These are phyloP conservation scores for Ceyx melanurus DNA, from an alignment of 2,113 vertebrate genomes.

Conservation along the genomic window DNA sequence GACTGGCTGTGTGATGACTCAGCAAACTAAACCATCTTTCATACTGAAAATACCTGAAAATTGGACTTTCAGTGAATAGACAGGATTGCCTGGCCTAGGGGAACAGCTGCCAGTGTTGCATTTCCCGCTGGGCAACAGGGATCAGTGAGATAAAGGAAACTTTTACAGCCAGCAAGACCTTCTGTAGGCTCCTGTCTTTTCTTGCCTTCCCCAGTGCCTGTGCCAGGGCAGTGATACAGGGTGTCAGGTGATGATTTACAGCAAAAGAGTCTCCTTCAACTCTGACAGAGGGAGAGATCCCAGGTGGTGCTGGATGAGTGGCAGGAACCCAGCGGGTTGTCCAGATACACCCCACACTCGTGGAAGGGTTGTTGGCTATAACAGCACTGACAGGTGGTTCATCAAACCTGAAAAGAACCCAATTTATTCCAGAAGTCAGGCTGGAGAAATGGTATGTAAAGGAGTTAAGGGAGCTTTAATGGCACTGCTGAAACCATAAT, in stretches of 20 bases:
- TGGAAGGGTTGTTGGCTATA: background rate
- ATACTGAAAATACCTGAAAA: background rate
- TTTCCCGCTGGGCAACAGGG: background rate
- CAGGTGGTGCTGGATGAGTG: background rate
- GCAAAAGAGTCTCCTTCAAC: background rate
- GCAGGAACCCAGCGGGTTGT: background rate
- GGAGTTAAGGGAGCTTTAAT: constrained; percentile 45
- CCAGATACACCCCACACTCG: fast-evolving
- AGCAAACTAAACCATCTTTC: background rate
- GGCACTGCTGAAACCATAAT: constrained; percentile 4
- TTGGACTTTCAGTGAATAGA: background rate
- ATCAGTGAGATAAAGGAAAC: background rate
- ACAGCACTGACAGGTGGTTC: background rate
- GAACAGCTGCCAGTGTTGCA: background rate
- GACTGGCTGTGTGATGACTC: background rate
- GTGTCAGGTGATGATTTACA: background rate
- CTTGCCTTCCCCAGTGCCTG: background rate
- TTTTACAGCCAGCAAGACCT: background rate
- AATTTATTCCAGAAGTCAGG: constrained; percentile 3
- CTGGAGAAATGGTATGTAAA: background rate
- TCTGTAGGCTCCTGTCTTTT: background rate
- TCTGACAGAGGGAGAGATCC: fast-evolving
- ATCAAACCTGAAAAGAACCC: background rate
- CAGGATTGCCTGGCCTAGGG: background rate
- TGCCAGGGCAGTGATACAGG: fast-evolving